Base-by-base conservation (phyloP, 2,888 invertebrate genomes). In the Tachina grossa region DNA sequence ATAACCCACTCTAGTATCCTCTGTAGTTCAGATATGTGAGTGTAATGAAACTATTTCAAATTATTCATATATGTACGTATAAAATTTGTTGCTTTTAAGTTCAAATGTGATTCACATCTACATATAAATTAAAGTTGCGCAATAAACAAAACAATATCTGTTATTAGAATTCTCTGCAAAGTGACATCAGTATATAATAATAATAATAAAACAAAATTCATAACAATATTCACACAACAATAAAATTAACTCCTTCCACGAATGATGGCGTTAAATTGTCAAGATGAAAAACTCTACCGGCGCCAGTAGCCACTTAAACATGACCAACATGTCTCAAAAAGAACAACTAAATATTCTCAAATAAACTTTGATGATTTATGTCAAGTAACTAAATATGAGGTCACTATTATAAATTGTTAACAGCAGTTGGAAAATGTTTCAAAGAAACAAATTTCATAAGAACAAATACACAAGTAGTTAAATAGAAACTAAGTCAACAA, bases 231-330 rank as follows among this genome's bases (percentile, higher is more conserved):
- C 43, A 55, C 11, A 22, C 11, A 69, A 39, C 47, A 71, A 66
- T 51, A 77, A 72, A n/a, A n/a, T 14, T 5, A 45, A 65, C 78
- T 69, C 49, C 77, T 82, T 82, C 75, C 69, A 61, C 51, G 79
- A 76, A 79, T 49, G 66, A 47, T 43, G 53, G 19, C n/a, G 74
- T 59, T 59, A 66, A 49, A 49, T 53, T 55, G 16, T 78, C 22
- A 75, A 66, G 45, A 68, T 74, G 49, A 65, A 69, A 82, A 78
- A 81, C 49, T 79, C 63, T 68, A 74, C 19, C 68, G 87, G 87
- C 87, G 87, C 87, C 87, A 84, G 84, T 83, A 87, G 85, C 85
- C 87, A 87, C 87, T 87, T 87, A 77, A 87, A 86, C 84, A 87
- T 80, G 78, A 87, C 84, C 85, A 75, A 80, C 77, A 19, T 86